Conservation (phyloP, 2,888 invertebrate species). For the Lamproptera curius region DNA sequence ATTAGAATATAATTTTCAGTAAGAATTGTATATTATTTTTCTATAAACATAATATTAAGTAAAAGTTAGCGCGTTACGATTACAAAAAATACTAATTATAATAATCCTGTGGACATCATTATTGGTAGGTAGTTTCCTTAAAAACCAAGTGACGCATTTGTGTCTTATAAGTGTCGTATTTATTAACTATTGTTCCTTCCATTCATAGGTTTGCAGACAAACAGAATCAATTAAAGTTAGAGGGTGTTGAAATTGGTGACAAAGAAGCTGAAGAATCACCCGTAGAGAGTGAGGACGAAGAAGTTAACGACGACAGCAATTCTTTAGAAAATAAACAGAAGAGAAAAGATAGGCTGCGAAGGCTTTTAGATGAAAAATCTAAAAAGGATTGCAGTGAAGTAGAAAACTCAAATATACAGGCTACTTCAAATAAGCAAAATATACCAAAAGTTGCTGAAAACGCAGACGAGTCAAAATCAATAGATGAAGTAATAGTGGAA, state of each 20-base stretch:
- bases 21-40: no score
- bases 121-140: no score
- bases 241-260: slow-evolving; percentile 63
- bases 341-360: slow-evolving; percentile 55
- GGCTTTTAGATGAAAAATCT: slow-evolving; percentile 52
- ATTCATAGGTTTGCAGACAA: slow-evolving; percentile 51
- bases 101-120: no score
- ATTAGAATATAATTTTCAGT: no score
- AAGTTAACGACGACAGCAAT: slow-evolving; percentile 36
- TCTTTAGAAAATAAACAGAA: slow-evolving; percentile 49
- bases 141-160: no score
- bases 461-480: neutral
- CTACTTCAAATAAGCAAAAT: neutral
- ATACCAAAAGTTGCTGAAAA: neutral
- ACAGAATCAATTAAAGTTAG: slow-evolving; percentile 60
- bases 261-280: slow-evolving; percentile 70
- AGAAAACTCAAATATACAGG: slow-evolving; percentile 5
- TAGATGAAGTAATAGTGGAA: slow-evolving; percentile 6
- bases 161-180: no score
- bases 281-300: slow-evolving; percentile 62
- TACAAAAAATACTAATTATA: no score
- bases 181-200: no score
- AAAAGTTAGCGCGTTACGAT: no score
- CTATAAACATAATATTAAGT: no score
- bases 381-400: slow-evolving; percentile 18